Base-by-base conservation (phyloP, 1,140 invertebrate genomes). In the Nomia melanderi region DNA sequence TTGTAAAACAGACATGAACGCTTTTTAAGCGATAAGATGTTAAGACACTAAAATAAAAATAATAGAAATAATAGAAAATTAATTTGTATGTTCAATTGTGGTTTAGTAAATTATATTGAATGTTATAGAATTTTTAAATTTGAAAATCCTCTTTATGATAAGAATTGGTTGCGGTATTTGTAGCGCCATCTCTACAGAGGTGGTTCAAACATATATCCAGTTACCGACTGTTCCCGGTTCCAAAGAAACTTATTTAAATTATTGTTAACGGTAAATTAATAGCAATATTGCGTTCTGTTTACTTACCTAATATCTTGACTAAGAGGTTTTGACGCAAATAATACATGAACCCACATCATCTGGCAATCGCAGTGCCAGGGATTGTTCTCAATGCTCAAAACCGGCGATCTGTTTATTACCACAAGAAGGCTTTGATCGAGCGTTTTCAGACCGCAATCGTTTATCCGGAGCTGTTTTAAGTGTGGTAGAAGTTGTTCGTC, bases 311-410 rank as follows among this genome's bases (percentile, higher is more conserved):
- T 89, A 44, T 89, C 85, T 11, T 79, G 81, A 27, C 81, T 86
- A 12, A 89, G 44, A 70, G 88, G 71, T 50, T 53, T 89, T 0
- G 88, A 87, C 6, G 83, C 72, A 50, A 91, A 88, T 27, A 87
- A 54, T 27, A 69, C 8, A 29, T 86, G 69, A 0, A 93, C 63
- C 92, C 92, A 93, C 27, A 90, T 88, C 85, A 93, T 84, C 33
- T 82, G 79, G 69, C 93, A 93, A 17, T 93, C 90, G 66, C 93
- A 93, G 1, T 76, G 77, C 93, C 92, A 93, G 0, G 91, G 92
- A 81, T 93, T 93, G 14, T 88, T 84, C 39, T 90, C 88, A 5
- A 93, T 70, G 70, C 91, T 89, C 2, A 93, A 65, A 6, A 88
- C 66, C 0, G 87, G 36, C 6, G 86, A 88, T 66, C 85, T 89